A percentile compares a stretch with the other conserved stretches of the same genome.
These are phyloP conservation scores for Luehdorfia chinensis DNA, from an alignment of 1,140 invertebrate genomes.

Conservation along the genomic window DNA sequence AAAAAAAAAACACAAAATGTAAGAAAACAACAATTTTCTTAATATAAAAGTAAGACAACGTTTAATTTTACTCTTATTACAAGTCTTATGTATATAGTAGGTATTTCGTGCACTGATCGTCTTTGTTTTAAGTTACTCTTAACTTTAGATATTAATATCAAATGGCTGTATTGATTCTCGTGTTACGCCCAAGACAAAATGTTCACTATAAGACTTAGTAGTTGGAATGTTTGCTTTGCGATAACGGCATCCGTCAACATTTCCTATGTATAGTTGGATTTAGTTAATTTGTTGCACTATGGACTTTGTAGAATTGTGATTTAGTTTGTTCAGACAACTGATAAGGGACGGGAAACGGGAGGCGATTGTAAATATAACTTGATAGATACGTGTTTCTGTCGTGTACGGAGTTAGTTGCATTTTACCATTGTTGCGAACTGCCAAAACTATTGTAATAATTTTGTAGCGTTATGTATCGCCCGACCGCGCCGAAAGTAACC, in stretches of 20 bases:
- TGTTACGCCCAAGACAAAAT: constrained; percentile 49
- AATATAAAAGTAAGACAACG: constrained; percentile 35
- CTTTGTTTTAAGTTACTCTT: constrained; percentile 59
- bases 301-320: constrained; percentile 36
- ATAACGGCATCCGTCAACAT: constrained; percentile 28
- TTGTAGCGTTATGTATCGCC: constrained; percentile 47
- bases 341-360: constrained; percentile 13
- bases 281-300: constrained; percentile 39
- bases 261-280: constrained; percentile 53
- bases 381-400: constrained; percentile 53
- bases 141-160: constrained; percentile 45
- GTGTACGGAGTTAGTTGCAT: constrained; percentile 63
- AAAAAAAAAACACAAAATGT: constrained; percentile 54
- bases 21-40: constrained; percentile 37
- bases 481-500: constrained; percentile 4
- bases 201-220: constrained; percentile 47
- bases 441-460: constrained; percentile 72
- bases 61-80: constrained; percentile 44
- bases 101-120: constrained; percentile 67
- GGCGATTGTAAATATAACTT: constrained; percentile 64
- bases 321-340: constrained; percentile 28
- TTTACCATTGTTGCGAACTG: constrained; percentile 74
- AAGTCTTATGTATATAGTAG: constrained; percentile 64
- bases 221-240: constrained; percentile 41
- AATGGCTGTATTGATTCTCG: constrained; percentile 60